Evolutionary conservation across 2,797 vertebrate species (phyloP).

Genomic region (Pteronotus mesoamericanus): DNA sequence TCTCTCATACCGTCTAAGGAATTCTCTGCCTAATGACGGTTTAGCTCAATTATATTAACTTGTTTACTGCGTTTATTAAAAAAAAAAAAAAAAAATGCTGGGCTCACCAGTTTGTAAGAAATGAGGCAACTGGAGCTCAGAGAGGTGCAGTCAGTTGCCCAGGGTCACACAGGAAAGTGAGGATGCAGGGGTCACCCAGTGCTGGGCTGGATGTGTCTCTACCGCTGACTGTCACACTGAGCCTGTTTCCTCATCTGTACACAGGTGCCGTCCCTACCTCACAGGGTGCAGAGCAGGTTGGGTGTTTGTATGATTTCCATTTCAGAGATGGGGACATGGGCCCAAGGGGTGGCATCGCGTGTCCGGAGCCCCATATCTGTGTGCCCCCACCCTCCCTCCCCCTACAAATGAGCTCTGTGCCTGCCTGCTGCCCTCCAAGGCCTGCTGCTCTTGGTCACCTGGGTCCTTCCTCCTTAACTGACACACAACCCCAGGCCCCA

Average conservation of each 20-base stretch:
- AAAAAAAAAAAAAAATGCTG: background rate
- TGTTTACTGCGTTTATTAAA: background rate
- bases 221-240: background rate
- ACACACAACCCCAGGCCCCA: slow-evolving; percentile 32
- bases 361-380: accelerated
- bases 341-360: background rate
- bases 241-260: too few relatives aligned
- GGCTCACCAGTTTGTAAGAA: background rate
- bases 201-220: background rate
- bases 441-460: slow-evolving; percentile 15
- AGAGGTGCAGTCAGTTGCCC: background rate
- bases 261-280: background rate
- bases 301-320: background rate
- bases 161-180: background rate
- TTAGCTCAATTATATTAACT: background rate
- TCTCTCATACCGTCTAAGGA: background rate
- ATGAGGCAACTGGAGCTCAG: background rate
- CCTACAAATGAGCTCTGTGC: slow-evolving; percentile 62
- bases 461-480: background rate
- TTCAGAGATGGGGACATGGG: background rate
- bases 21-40: too few relatives aligned
- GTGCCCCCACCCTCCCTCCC: background rate
- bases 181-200: background rate
- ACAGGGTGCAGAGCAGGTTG: too few relatives aligned
- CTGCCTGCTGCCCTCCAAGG: slow-evolving; percentile 72